Evolutionary conservation across 2,888 invertebrate species (phyloP), one percentile per base, ranked within the genome.

Genomic region (Acronicta alni): DNA sequence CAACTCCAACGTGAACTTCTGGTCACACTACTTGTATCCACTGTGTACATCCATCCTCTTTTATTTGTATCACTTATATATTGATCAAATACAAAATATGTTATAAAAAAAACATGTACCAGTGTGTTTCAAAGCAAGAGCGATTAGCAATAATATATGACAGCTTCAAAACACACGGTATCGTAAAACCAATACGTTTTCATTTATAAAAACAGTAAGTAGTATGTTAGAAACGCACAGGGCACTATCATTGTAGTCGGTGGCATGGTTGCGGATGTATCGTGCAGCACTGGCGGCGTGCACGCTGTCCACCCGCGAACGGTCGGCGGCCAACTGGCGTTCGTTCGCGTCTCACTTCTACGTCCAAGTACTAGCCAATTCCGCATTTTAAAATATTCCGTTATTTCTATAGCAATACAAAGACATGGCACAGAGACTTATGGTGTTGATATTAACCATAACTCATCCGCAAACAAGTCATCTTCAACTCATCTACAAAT

Each of bases 181-280:
- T 71, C 48, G 48, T 67, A 48, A 69, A 58, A 35, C 32, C 15
- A 46, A 57, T 39, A 72, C 39, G 47, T 70, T 73, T 72, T 77
- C 66, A 80, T 74, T 73, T 60, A 80, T 55, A 42, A 62, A 64
- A 64, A 56, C 41, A 61, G 53, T 61, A 39, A 67, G 15, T 59
- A 67, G 60, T 56, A 76, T 77, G 57, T 72, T 75, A 65, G 67
- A 82, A 83, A 94, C 94, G 91, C 89, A 93, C 93, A 94, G 85
- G 91, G 93, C 86, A 94, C 93, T 85, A 94, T 90, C 91, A 93
- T 93, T 78, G 94, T 91, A 71, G 93, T 93, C 77, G 94, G 94
- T 87, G 94, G 94, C 94, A 94, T 94, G 89, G 82, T 87, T 89
- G 86, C 87, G 85, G 84, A 80, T 76, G 80, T 80, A 77, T 77